Percentiles rank a stretch among this genome's conserved stretches.
Evolutionary conservation across 2,797 vertebrate species (phyloP).

Genomic region (Artibeus jamaicensis): DNA sequence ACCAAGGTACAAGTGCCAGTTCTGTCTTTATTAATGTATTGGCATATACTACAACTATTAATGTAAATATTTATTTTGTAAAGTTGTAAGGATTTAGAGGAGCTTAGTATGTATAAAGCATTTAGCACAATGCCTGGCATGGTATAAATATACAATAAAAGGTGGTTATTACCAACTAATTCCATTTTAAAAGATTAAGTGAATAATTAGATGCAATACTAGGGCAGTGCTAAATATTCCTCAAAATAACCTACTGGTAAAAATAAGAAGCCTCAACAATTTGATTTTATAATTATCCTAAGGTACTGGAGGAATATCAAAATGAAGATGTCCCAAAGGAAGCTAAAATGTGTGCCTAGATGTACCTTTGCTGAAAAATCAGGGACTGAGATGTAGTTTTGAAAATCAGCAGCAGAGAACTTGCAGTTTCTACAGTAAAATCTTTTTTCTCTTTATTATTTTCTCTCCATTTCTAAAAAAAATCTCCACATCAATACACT

Average conservation of each 20-base stretch:
- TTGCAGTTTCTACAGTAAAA: not conserved
- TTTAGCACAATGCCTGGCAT: not conserved
- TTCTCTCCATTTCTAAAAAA: not conserved
- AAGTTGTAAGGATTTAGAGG: not conserved
- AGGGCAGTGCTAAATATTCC: not conserved
- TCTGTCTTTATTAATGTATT: not conserved
- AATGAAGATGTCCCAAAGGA: not conserved
- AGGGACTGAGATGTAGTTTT: not conserved
- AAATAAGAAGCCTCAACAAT: not conserved
- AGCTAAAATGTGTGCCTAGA: not conserved
- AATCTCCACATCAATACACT: not conserved
- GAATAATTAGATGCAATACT: not conserved
- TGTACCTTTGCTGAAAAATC: not conserved
- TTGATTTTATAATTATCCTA: conserved; percentile 2
- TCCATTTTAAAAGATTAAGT: not conserved
- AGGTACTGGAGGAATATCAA: not conserved
- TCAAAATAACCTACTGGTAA: not conserved
- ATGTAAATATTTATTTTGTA: not conserved
- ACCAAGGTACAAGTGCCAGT: not conserved
- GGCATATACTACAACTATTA: not conserved
- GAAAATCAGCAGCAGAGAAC: not conserved
- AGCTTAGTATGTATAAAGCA: not conserved
- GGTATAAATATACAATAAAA: not conserved
- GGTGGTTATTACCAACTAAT: not conserved
- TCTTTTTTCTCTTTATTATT: not conserved